Percentiles rank a stretch among this genome's conserved stretches.
These are phyloP conservation scores for Cryptotermes secundus DNA, from an alignment of 1,140 invertebrate genomes.

Conservation along the genomic window DNA sequence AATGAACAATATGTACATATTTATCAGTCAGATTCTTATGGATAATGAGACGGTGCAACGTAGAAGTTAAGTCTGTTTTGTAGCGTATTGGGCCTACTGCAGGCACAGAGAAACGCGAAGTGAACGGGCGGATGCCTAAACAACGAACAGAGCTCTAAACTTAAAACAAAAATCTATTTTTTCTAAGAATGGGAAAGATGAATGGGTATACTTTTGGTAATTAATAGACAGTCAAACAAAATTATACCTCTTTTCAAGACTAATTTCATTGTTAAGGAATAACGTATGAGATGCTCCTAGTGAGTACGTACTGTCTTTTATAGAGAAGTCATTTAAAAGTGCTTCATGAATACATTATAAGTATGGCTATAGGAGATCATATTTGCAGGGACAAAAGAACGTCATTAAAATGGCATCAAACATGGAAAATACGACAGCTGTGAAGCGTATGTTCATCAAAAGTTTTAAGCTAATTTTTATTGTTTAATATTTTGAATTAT, in stretches of 20 bases:
- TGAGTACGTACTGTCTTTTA: neutral
- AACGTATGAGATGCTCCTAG: neutral
- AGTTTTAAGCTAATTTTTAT: neutral
- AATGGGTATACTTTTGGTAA: neutral
- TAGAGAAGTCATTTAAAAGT: slow-evolving; percentile 7
- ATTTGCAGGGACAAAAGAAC: slow-evolving; percentile 13
- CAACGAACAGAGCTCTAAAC: neutral
- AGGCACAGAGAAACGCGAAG: neutral
- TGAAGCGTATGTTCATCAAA: neutral
- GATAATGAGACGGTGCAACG: too few species aligned
- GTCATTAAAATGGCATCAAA: slow-evolving; percentile 16
- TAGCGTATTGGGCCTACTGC: too few species aligned
- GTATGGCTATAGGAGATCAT: neutral
- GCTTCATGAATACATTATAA: slow-evolving; percentile 3
- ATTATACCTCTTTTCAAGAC: neutral
- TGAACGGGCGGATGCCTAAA: neutral
- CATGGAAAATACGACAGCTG: neutral
- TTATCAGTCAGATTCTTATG: neutral
- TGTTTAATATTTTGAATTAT: neutral
- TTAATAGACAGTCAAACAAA: neutral
- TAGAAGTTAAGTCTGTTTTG: too few species aligned
- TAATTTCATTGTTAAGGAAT: neutral
- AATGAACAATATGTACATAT: neutral
- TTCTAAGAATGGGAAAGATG: neutral
- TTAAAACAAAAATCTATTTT: neutral